Percentiles rank a stretch among this genome's conserved stretches.
Evolutionary conservation across 92 coral and sea anemone genomes (phyloP).

Genomic region (Actinostola sp.): DNA sequence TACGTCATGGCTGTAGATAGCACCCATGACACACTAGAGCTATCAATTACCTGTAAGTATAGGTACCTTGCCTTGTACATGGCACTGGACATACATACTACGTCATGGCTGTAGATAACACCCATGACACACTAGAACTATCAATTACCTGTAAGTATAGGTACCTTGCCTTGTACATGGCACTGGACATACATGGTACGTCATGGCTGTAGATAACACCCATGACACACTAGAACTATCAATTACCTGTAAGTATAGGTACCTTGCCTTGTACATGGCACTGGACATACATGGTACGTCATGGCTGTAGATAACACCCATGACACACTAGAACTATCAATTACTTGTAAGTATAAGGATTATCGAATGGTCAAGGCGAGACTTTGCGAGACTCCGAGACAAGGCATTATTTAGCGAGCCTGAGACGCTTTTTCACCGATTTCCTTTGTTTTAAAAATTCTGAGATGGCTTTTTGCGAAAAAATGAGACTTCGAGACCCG

Average conservation of each 20-base stretch:
- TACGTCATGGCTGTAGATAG: constrained; percentile 66
- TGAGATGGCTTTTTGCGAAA: too few species aligned
- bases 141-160: constrained; percentile 65
- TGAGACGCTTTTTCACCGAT: too few species aligned
- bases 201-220: constrained; percentile 59
- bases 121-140: constrained; percentile 66
- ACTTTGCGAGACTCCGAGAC: too few species aligned
- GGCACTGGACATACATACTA: constrained; percentile 79
- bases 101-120: constrained; percentile 63
- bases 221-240: constrained; percentile 76
- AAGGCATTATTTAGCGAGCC: too few species aligned
- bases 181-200: constrained; percentile 71
- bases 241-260: constrained; percentile 51
- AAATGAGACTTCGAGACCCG: too few species aligned
- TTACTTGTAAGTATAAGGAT: background rate
- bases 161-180: constrained; percentile 75
- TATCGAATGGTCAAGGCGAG: too few species aligned
- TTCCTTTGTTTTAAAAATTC: too few species aligned
- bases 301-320: constrained; percentile 60
- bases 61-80: constrained; percentile 60
- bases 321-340: constrained; percentile 69
- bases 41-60: constrained; percentile 70
- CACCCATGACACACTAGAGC: constrained; percentile 61
- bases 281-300: constrained; percentile 76
- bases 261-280: constrained; percentile 75